phyloP scores from a whole-genome alignment of 1,140 invertebrate species.

The Streblospio benedicti region DNA sequence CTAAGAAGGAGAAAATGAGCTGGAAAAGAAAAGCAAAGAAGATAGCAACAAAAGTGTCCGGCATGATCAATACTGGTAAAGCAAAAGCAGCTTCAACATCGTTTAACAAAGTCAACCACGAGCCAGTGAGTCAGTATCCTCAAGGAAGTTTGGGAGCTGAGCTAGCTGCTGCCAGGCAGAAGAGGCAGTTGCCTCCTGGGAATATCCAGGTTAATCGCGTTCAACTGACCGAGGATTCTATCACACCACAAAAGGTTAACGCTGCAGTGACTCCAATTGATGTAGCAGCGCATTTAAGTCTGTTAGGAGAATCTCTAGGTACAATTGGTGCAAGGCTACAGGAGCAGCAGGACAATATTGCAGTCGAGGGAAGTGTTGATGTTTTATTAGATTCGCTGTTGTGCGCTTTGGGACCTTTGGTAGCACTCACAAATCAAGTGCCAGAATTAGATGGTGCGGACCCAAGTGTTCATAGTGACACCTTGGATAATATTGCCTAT shows the following conservation, averaged over 20 bases:
- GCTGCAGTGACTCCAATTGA: constrained; percentile 74
- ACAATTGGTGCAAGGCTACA: constrained; percentile 86
- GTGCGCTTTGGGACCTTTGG: constrained; percentile 80
- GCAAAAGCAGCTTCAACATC: too few relatives aligned
- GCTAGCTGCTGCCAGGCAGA: too few relatives aligned
- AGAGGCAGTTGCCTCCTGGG: too few relatives aligned
- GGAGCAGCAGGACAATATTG: constrained; percentile 85
- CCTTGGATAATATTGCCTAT: constrained; percentile 89
- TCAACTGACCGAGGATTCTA: too few relatives aligned
- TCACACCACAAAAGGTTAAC: too few relatives aligned
- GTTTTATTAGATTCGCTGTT: constrained; percentile 87
- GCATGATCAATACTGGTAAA: constrained; percentile 48
- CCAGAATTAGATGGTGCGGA: constrained; percentile 66
- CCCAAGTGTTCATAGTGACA: constrained; percentile 60
- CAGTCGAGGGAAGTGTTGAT: constrained; percentile 84
- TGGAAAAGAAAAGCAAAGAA: constrained; percentile 69
- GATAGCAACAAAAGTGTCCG: constrained; percentile 53
- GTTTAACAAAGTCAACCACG: too few relatives aligned
- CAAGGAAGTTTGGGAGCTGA: too few relatives aligned
- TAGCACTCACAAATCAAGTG: constrained; percentile 77
- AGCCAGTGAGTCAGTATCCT: too few relatives aligned
- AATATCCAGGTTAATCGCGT: too few relatives aligned
- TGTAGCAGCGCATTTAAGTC: constrained; percentile 83
- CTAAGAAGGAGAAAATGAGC: constrained; percentile 50
- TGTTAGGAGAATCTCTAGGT: constrained; percentile 83